Conservation (phyloP, 2,797 vertebrate species). For the Xerus rutilus region DNA sequence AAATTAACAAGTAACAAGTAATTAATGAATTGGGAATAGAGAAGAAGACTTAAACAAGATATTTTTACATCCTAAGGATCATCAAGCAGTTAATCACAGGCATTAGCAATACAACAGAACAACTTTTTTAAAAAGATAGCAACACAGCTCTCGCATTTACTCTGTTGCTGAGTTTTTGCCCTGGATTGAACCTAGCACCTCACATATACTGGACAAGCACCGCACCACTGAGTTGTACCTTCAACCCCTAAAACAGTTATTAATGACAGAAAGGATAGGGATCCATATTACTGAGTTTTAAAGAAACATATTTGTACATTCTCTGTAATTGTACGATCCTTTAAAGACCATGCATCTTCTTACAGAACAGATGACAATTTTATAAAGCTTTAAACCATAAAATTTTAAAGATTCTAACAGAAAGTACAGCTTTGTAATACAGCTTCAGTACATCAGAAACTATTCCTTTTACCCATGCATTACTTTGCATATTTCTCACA, state of each 20-base stretch:
- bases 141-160: no score
- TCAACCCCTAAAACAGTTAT: not conserved
- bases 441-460: conserved; percentile 39
- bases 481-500: conserved; percentile 86
- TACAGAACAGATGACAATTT: conserved; percentile 10
- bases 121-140: no score
- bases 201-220: no score
- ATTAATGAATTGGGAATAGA: not conserved
- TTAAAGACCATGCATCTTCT: not conserved
- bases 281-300: not conserved
- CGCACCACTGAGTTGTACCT: not conserved
- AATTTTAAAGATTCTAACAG: not conserved
- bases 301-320: not conserved
- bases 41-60: not conserved
- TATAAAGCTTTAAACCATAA: not conserved
- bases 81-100: no score
- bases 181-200: not conserved
- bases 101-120: no score
- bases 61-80: not conserved
- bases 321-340: not conserved
- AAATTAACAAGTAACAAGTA: not conserved
- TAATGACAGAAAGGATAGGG: not conserved
- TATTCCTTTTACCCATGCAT: not conserved
- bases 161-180: no score
- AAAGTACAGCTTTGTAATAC: not conserved